These are phyloP conservation scores for Stylophora pistillata DNA, from an alignment of 64 coral and sea anemone species.

Conservation along the genomic window DNA sequence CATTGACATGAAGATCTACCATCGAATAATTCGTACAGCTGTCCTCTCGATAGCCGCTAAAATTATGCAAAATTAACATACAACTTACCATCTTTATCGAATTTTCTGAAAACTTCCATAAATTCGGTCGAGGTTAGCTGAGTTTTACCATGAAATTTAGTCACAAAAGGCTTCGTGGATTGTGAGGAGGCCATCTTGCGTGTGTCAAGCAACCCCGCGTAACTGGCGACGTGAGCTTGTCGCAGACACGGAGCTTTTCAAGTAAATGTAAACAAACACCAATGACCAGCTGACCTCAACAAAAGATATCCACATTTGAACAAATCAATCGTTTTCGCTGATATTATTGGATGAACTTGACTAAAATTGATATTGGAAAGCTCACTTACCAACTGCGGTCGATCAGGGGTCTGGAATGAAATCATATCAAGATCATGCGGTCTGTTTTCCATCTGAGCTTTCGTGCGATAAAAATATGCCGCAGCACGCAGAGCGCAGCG, in stretches of 20 bases:
- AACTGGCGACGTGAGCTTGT: too few species aligned
- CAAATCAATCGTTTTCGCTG: slow-evolving; percentile 4
- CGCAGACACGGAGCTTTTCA: background rate
- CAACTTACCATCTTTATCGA: slow-evolving; percentile 66
- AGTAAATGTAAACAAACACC: slow-evolving; percentile 3
- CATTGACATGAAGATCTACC: background rate
- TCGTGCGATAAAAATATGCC: too few species aligned
- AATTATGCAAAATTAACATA: background rate
- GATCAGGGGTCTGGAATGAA: background rate
- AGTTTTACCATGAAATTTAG: slow-evolving; percentile 35
- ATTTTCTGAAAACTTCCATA: slow-evolving; percentile 61
- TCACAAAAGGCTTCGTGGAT: slow-evolving; percentile 19
- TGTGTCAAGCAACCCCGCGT: background rate
- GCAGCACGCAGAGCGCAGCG: too few species aligned
- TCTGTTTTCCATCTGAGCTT: too few species aligned
- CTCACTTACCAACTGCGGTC: background rate
- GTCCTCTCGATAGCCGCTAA: background rate
- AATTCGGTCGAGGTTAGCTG: slow-evolving; percentile 53
- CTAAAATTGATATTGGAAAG: background rate
- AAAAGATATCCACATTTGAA: background rate
- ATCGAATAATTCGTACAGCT: background rate
- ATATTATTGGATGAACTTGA: slow-evolving; percentile 35
- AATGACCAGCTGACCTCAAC: background rate
- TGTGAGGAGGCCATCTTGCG: slow-evolving; percentile 22
- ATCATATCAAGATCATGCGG: background rate